Conservation (phyloP, 2,888 invertebrate genomes). For the Latheticus oryzae region DNA sequence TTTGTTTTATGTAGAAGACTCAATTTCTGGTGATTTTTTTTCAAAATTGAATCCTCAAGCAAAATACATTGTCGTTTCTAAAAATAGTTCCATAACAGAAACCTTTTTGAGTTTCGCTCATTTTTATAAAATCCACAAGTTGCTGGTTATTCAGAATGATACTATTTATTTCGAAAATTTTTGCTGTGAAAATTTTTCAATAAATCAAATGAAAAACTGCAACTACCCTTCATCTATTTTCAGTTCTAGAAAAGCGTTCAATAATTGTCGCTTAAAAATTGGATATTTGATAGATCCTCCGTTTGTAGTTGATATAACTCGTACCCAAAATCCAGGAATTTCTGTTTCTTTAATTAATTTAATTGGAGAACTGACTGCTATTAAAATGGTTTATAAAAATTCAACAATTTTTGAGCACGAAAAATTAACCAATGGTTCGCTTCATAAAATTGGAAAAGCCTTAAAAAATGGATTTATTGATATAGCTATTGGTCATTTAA, state of each 20-base stretch:
- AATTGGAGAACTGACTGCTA: conserved; percentile 1
- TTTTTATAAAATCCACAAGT: no score
- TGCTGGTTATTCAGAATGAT: no score
- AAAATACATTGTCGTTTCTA: no score
- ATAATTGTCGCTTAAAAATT: conserved; percentile 2
- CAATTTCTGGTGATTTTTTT: no score
- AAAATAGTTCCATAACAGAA: no score
- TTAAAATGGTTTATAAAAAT: conserved; percentile 14
- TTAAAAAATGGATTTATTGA: conserved; percentile 23
- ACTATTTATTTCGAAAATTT: no score
- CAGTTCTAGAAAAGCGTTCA: background rate
- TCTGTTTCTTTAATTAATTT: conserved; percentile 33
- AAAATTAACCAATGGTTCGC: conserved; percentile 36
- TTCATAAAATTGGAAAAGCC: conserved; percentile 19
- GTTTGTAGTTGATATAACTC: conserved; percentile 19
- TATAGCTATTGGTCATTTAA: conserved; percentile 47
- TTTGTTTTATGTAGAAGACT: background rate
- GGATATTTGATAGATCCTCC: conserved; percentile 11
- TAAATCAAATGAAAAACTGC: background rate
- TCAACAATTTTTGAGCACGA: conserved; percentile 35
- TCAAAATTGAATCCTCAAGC: no score
- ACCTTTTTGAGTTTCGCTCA: no score
- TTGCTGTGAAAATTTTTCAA: no score
- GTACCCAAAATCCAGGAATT: conserved; percentile 30
- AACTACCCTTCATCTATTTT: conserved; percentile 1